Conservation (phyloP, 2,113 vertebrate genomes). For the Pseudonaja textilis region DNA sequence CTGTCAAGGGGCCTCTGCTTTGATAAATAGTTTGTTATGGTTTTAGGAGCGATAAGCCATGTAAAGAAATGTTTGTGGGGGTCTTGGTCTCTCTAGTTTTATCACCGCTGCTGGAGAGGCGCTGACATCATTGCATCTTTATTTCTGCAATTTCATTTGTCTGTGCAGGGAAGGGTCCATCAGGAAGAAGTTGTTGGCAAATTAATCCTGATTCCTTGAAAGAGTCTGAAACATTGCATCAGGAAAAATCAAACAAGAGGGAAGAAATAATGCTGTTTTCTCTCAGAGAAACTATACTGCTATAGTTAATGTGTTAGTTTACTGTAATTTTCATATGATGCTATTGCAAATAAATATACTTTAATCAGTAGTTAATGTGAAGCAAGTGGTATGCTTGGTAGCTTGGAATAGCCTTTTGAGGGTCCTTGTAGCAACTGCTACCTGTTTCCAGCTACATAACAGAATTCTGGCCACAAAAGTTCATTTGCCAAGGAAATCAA, state of each 20-base stretch:
- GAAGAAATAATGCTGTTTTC: slow-evolving; percentile 49
- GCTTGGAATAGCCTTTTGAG: background rate
- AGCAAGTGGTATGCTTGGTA: background rate
- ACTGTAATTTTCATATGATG: slow-evolving; percentile 48
- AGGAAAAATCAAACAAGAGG: slow-evolving; percentile 10
- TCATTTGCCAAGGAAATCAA: background rate
- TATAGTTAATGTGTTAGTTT: background rate
- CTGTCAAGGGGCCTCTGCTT: background rate
- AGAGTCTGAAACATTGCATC: slow-evolving; percentile 25
- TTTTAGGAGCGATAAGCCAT: background rate
- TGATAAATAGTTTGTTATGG: background rate
- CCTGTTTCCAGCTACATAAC: background rate
- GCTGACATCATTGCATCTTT: slow-evolving; percentile 27
- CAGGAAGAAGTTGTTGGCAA: slow-evolving; percentile 27
- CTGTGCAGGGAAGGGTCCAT: slow-evolving; percentile 23
- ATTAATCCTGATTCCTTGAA: slow-evolving; percentile 28
- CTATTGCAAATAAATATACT: slow-evolving; percentile 51
- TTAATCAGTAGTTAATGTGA: background rate
- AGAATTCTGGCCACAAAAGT: background rate
- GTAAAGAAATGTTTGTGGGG: background rate
- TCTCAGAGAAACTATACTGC: slow-evolving; percentile 22
- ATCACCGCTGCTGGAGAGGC: background rate
- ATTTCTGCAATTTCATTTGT: slow-evolving; percentile 32
- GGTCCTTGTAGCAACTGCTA: background rate
- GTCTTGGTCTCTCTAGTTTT: background rate